A percentile compares a stretch with the other conserved stretches of the same genome.
These are phyloP conservation scores for Tenthredo scrophulariae DNA, from an alignment of 2,888 invertebrate species.

Conservation along the genomic window DNA sequence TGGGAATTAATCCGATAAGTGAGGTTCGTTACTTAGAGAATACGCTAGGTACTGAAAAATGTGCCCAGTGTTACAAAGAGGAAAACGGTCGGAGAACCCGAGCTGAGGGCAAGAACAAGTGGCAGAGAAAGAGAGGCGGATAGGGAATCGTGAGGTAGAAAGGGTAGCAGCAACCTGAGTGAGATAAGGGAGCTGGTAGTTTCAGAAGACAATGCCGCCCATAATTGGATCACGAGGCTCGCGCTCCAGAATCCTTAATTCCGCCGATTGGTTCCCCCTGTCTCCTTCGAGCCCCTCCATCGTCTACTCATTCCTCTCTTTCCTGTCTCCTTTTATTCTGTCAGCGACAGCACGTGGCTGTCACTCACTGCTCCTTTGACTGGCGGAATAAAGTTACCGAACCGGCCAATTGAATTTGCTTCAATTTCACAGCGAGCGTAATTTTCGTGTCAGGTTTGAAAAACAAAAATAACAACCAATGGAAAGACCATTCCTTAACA, in stretches of 20 bases:
- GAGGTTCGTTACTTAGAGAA: constrained; percentile 55
- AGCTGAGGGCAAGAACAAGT: constrained; percentile 35
- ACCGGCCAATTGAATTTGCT: constrained; percentile 53
- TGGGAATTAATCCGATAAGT: constrained; percentile 55
- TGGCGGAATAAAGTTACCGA: constrained; percentile 53
- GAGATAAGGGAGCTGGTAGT: constrained; percentile 70
- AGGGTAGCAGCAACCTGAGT: constrained; percentile 54
- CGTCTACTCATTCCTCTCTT: constrained; percentile 36
- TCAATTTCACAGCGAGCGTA: constrained; percentile 49
- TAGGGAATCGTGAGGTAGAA: constrained; percentile 43
- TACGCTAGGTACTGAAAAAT: constrained; percentile 49
- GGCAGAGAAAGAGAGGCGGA: constrained; percentile 36
- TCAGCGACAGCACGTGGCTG: constrained; percentile 57
- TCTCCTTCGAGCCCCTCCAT: constrained; percentile 56
- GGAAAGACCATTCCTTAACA: neutral
- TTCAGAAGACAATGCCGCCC: constrained; percentile 71
- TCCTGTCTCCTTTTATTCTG: constrained; percentile 59
- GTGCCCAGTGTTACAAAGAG: constrained; percentile 41
- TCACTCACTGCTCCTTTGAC: constrained; percentile 53
- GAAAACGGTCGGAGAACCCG: neutral
- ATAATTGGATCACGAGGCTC: constrained; percentile 72
- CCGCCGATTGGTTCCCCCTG: constrained; percentile 67
- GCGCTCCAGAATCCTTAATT: constrained; percentile 72
- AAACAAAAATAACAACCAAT: constrained; percentile 18
- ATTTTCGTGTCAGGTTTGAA: constrained; percentile 43